Conservation (phyloP, 2,888 invertebrate genomes). For the Lysandra bellargus region DNA sequence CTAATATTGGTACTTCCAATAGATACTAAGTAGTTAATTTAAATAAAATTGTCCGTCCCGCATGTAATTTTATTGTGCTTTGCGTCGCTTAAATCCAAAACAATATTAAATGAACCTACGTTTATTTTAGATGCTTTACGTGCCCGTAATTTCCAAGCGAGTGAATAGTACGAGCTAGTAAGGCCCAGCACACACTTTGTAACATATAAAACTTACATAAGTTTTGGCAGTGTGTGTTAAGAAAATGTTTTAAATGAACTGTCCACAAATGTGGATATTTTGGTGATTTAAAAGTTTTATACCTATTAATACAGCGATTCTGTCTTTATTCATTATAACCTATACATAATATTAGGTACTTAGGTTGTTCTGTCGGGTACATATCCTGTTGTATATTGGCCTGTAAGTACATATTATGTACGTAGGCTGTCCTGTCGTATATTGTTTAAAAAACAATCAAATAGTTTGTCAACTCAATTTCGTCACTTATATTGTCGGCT, state of each 20-base stretch:
- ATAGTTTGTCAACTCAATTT: background rate
- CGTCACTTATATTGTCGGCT: background rate
- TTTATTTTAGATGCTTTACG: background rate
- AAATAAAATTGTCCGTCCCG: too few species aligned
- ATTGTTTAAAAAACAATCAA: background rate
- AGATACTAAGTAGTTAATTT: too few species aligned
- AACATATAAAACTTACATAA: background rate
- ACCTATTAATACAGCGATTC: too few species aligned
- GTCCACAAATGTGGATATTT: background rate
- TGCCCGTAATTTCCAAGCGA: background rate
- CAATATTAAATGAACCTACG: background rate
- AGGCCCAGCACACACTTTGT: background rate
- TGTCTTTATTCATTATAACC: too few species aligned
- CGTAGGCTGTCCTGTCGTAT: background rate
- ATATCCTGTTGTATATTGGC: background rate
- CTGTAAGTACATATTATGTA: too few species aligned
- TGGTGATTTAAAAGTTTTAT: too few species aligned
- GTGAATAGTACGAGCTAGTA: background rate
- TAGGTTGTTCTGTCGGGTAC: too few species aligned
- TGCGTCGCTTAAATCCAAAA: background rate
- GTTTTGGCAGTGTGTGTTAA: background rate
- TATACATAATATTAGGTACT: too few species aligned
- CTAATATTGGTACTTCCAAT: too few species aligned
- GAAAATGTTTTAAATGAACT: background rate
- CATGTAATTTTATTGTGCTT: too few species aligned